Conservation (phyloP, 1,140 invertebrate species). For the Drosophila mayri region DNA sequence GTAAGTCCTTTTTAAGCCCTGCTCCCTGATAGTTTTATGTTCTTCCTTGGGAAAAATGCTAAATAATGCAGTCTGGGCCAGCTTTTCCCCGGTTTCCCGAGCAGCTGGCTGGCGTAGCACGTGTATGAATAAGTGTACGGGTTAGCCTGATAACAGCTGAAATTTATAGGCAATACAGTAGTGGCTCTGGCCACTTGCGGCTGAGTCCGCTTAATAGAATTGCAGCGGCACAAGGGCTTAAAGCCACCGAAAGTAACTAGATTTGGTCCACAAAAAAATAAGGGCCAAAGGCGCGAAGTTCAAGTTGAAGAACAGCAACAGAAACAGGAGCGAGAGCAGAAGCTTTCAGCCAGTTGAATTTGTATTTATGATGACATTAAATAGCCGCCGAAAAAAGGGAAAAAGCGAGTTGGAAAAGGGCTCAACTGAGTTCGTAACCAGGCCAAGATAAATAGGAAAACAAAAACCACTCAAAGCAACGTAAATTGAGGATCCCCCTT, state of each 20-base stretch:
- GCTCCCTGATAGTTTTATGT: slow-evolving; percentile 52
- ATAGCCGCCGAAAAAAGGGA: slow-evolving; percentile 58
- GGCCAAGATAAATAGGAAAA: slow-evolving; percentile 78
- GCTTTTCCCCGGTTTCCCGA: slow-evolving; percentile 16
- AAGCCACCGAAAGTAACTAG: slow-evolving; percentile 43
- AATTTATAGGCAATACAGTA: slow-evolving; percentile 74
- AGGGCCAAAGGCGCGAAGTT: slow-evolving; percentile 55
- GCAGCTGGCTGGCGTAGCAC: slow-evolving; percentile 53
- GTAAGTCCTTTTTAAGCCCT: neutral
- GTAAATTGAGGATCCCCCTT: slow-evolving; percentile 65
- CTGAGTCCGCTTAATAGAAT: slow-evolving; percentile 67
- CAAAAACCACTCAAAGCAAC: slow-evolving; percentile 78
- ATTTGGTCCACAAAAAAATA: slow-evolving; percentile 2
- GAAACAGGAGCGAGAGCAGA: slow-evolving; percentile 27
- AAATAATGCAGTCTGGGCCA: slow-evolving; percentile 56
- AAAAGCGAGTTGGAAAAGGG: slow-evolving; percentile 14
- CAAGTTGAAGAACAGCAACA: slow-evolving; percentile 52
- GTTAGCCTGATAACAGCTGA: slow-evolving; percentile 67
- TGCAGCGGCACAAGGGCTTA: slow-evolving; percentile 52
- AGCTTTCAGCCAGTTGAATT: slow-evolving; percentile 68
- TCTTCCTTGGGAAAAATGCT: slow-evolving; percentile 41
- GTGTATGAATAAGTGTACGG: slow-evolving; percentile 72
- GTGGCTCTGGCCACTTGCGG: slow-evolving; percentile 36
- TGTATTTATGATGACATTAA: slow-evolving; percentile 82
- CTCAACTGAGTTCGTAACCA: slow-evolving; percentile 52